These are phyloP conservation scores for Trachymyrmex cornetzi DNA, from an alignment of 1,140 invertebrate species.

Conservation along the genomic window DNA sequence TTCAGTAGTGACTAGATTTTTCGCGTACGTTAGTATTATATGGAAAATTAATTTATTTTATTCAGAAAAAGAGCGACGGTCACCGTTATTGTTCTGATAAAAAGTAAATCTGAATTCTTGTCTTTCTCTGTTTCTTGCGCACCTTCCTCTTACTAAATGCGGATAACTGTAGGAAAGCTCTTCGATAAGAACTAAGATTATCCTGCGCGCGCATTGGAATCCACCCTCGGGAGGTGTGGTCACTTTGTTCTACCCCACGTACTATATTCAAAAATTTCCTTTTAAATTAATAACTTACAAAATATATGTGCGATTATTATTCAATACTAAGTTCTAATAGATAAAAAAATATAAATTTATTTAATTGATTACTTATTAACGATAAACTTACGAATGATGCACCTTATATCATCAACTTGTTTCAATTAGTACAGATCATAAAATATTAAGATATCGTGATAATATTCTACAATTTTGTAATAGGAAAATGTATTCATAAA, in stretches of 20 bases:
- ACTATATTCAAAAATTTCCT: constrained; percentile 42
- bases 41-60: constrained; percentile 30
- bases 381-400: neutral
- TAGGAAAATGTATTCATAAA: neutral
- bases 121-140: neutral
- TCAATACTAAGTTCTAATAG: neutral
- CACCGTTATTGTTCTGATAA: neutral
- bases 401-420: neutral
- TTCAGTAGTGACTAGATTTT: constrained; percentile 36
- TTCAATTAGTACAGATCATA: neutral
- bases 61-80: too few relatives aligned
- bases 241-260: constrained; percentile 57
- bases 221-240: constrained; percentile 78
- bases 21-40: constrained; percentile 11
- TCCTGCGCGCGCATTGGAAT: constrained; percentile 74
- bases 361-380: neutral
- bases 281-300: constrained; percentile 49
- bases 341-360: constrained; percentile 9
- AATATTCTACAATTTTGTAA: neutral
- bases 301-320: neutral
- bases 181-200: constrained; percentile 67
- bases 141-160: constrained; percentile 38
- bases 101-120: constrained; percentile 20
- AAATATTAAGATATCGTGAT: neutral
- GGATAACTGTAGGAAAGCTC: constrained; percentile 55